Evolutionary conservation across 2,113 vertebrate genomes (phyloP).

Genomic region (Eudyptes chrysolophus): DNA sequence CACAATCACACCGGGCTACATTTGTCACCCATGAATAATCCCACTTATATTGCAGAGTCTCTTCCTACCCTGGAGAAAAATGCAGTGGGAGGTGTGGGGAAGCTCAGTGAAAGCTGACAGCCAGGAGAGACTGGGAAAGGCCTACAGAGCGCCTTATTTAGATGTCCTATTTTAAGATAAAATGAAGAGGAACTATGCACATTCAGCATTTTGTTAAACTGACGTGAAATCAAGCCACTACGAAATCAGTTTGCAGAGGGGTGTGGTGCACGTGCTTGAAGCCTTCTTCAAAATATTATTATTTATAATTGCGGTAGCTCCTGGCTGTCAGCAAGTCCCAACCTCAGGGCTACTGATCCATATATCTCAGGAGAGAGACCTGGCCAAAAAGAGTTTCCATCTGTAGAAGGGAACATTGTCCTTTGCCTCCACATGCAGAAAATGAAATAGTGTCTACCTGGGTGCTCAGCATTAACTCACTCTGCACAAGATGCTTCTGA

Average conservation of each 20-base stretch:
- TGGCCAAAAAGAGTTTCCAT: not conserved
- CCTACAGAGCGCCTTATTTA: conserved; percentile 56
- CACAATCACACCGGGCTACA: conserved; percentile 27
- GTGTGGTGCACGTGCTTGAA: not conserved
- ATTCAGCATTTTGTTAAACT: conserved; percentile 63
- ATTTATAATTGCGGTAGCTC: not conserved
- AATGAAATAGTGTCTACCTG: not conserved
- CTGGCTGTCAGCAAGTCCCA: not conserved
- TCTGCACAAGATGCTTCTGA: not conserved
- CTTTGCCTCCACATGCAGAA: not conserved
- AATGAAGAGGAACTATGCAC: conserved; percentile 53
- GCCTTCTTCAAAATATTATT: not conserved
- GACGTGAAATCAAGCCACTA: conserved; percentile 57
- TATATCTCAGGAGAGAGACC: not conserved
- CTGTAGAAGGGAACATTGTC: not conserved
- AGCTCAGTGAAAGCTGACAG: conserved; percentile 69
- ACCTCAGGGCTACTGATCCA: not conserved
- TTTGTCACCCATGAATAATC: conserved; percentile 66
- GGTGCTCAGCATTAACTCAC: not conserved
- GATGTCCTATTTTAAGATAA: conserved; percentile 65
- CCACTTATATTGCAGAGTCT: conserved; percentile 57
- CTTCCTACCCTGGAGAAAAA: conserved; percentile 65
- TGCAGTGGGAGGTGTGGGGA: conserved; percentile 66
- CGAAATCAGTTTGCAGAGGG: conserved; percentile 29
- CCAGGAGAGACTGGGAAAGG: conserved; percentile 67